Conservation (phyloP, 1,140 invertebrate genomes). For the Samia ricini region DNA sequence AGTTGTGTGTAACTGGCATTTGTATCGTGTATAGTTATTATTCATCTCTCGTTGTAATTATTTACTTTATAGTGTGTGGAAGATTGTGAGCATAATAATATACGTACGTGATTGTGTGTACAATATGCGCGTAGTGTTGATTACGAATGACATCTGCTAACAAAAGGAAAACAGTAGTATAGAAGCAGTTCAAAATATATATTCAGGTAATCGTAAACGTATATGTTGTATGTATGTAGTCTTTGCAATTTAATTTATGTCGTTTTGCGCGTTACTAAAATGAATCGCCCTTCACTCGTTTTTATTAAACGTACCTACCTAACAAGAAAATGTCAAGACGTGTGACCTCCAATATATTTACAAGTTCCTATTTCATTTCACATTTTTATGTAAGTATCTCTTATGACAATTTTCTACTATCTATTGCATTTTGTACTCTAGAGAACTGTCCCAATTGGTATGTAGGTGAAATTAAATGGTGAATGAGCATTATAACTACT, state of each 20-base stretch:
- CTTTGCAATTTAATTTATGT: neutral
- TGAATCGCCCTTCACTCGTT: constrained; percentile 42
- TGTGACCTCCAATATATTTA: constrained; percentile 58
- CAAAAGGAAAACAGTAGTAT: constrained; percentile 58
- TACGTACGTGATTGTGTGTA: constrained; percentile 41
- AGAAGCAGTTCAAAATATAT: constrained; percentile 25
- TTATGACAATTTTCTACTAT: neutral
- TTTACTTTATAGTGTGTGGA: constrained; percentile 9
- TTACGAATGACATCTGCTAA: constrained; percentile 71
- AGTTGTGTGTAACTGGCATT: constrained; percentile 6
- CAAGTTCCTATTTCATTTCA: constrained; percentile 32
- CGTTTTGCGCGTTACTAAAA: constrained; percentile 15
- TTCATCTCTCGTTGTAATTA: neutral
- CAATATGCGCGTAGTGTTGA: constrained; percentile 72
- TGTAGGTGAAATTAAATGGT: constrained; percentile 55
- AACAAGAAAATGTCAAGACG: constrained; percentile 61
- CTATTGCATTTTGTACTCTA: constrained; percentile 6
- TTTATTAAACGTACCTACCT: constrained; percentile 27
- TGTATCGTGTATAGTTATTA: constrained; percentile 14
- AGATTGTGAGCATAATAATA: constrained; percentile 27
- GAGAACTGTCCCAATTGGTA: constrained; percentile 38
- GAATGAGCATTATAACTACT: constrained; percentile 40
- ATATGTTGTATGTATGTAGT: neutral
- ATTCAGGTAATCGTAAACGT: constrained; percentile 25
- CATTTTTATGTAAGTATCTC: constrained; percentile 10